phyloP scores from a whole-genome alignment of 2,797 vertebrate genomes.

The Synanceia verrucosa region DNA sequence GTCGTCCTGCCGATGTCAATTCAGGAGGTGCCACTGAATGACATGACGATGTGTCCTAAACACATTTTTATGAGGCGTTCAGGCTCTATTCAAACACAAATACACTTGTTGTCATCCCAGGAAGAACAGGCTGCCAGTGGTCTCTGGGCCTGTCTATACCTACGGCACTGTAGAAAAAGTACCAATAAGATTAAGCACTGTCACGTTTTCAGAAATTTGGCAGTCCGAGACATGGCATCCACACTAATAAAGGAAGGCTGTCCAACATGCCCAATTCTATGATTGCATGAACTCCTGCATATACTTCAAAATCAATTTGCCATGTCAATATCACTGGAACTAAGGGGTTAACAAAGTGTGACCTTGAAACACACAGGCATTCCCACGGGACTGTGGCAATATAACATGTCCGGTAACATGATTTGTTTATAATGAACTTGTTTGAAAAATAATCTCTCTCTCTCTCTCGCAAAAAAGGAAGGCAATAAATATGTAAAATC shows the following conservation, averaged over 20 bases:
- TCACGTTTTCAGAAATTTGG: background rate
- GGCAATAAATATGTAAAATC: conserved; percentile 63
- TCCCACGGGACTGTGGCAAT: conserved; percentile 30
- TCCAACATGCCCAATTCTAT: background rate
- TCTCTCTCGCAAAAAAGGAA: conserved; percentile 5
- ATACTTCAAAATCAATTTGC: conserved; percentile 27
- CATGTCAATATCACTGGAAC: conserved; percentile 17
- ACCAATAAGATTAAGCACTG: too few relatives aligned
- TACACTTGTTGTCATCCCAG: background rate
- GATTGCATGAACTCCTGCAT: conserved; percentile 9
- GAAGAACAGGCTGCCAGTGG: background rate
- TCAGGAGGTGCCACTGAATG: too few relatives aligned
- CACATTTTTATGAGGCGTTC: background rate
- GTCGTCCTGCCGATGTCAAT: background rate
- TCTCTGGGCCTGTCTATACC: background rate
- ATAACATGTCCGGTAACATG: conserved; percentile 23
- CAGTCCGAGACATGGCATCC: background rate
- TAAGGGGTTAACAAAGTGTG: conserved; percentile 46
- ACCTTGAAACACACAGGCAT: conserved; percentile 53
- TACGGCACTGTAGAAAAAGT: background rate
- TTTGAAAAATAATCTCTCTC: conserved; percentile 41
- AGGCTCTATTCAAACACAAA: too few relatives aligned
- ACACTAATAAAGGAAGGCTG: background rate
- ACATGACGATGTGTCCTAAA: too few relatives aligned
- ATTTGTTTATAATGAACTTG: conserved; percentile 40